phyloP scores from a whole-genome alignment of 2,113 vertebrate genomes.

The Rhadina sibilatrix region DNA sequence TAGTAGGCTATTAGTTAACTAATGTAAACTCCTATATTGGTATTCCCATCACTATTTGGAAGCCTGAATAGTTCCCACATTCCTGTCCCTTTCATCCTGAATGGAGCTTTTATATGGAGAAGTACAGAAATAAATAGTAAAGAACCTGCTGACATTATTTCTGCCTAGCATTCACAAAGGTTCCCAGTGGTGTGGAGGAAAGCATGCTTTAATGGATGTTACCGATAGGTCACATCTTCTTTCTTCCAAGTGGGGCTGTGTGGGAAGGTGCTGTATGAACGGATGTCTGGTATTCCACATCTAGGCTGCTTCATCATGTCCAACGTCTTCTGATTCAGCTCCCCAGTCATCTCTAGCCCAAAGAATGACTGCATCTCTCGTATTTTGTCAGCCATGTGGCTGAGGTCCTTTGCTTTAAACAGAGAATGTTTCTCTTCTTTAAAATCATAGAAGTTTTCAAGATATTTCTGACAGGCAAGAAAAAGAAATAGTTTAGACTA shows the following conservation, averaged over 20 bases:
- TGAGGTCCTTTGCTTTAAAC: neutral
- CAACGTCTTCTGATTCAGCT: slow-evolving; percentile 41
- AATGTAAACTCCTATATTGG: neutral
- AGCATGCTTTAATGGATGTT: neutral
- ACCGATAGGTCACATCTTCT: slow-evolving; percentile 66
- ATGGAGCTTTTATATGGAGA: neutral
- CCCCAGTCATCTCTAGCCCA: slow-evolving; percentile 64
- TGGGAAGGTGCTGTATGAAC: slow-evolving; percentile 54
- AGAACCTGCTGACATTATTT: neutral
- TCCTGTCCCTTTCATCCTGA: neutral
- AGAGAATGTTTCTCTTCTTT: slow-evolving; percentile 12
- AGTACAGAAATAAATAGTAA: neutral
- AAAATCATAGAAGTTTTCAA: slow-evolving; percentile 67
- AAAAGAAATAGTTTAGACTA: neutral
- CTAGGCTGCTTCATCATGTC: slow-evolving; percentile 64
- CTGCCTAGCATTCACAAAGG: neutral
- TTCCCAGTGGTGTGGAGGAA: neutral
- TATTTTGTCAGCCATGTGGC: slow-evolving; percentile 45
- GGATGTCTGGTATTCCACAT: slow-evolving; percentile 64
- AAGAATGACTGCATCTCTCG: slow-evolving; percentile 69
- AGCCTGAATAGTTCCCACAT: neutral
- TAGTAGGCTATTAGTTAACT: neutral
- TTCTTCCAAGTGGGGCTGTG: slow-evolving; percentile 38
- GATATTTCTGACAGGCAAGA: slow-evolving; percentile 56
- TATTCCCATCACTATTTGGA: neutral